A percentile compares a stretch with the other conserved stretches of the same genome.
Conservation (phyloP, 2,113 vertebrate genomes). For the Phoenicopterus ruber region DNA sequence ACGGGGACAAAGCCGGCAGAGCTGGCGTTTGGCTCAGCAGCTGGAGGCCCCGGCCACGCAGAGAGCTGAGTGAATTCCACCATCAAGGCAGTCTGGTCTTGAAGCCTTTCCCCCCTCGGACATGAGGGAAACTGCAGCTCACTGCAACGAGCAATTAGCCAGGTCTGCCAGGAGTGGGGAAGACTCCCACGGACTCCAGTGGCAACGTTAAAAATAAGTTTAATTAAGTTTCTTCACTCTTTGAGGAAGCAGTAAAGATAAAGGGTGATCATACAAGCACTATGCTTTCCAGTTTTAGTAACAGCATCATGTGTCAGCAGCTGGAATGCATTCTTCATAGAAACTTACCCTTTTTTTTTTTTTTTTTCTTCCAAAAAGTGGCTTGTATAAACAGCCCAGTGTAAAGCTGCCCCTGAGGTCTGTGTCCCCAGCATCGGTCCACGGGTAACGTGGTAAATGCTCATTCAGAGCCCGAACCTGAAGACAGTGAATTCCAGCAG, state of each 20-base stretch:
- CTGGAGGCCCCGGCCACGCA: not conserved
- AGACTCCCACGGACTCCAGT: not conserved
- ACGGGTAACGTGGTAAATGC: no score
- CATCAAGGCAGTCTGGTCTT: not conserved
- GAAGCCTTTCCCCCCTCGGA: not conserved
- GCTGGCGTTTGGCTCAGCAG: not conserved
- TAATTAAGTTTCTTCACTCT: not conserved
- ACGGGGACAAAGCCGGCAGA: rapidly evolving
- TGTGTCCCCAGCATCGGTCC: not conserved
- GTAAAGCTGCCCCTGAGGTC: not conserved
- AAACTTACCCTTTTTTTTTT: not conserved
- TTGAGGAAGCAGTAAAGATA: not conserved
- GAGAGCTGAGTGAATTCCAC: not conserved
- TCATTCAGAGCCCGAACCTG: not conserved
- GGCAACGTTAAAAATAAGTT: not conserved
- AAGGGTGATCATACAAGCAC: not conserved
- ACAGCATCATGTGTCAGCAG: rapidly evolving
- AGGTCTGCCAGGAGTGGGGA: not conserved
- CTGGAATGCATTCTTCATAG: not conserved
- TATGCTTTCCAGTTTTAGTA: not conserved
- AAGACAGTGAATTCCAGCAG: not conserved
- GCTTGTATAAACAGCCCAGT: not conserved
- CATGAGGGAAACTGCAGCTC: not conserved
- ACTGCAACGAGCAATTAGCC: not conserved
- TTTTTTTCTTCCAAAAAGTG: not conserved